These are phyloP conservation scores for Calcarius lapponicus DNA, from an alignment of 2,797 vertebrate species.

Conservation along the genomic window DNA sequence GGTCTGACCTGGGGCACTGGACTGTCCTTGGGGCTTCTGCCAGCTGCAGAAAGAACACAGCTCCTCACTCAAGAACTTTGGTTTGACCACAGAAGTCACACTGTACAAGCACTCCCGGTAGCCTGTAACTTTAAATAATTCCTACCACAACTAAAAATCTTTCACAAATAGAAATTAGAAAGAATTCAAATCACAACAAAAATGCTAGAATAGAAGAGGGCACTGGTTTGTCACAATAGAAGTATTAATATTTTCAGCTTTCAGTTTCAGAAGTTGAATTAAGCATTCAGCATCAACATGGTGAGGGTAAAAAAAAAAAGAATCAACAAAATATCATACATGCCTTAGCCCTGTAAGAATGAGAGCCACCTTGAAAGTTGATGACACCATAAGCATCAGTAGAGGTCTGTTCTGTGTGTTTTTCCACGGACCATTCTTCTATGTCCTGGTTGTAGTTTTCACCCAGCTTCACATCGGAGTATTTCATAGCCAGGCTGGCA, in stretches of 20 bases:
- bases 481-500: constrained; percentile 93
- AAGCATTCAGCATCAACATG: neutral
- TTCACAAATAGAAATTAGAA: neutral
- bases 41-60: neutral
- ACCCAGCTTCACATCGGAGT: constrained; percentile 95
- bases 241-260: neutral
- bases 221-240: neutral
- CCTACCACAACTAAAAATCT: neutral
- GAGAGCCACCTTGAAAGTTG: constrained; percentile 99
- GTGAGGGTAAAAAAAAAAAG: neutral
- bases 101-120: neutral
- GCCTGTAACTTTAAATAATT: neutral
- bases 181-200: neutral
- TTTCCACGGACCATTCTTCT: constrained; percentile 97
- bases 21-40: neutral
- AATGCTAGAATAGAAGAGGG: neutral
- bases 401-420: constrained; percentile 94
- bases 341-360: constrained; percentile 99
- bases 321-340: neutral
- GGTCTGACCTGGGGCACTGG: neutral
- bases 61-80: neutral
- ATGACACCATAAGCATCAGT: constrained; percentile 96
- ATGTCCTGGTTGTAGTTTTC: constrained; percentile 81
- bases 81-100: neutral
- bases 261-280: neutral